Conservation (phyloP, 2,888 invertebrate genomes). For the Petrolisthes cinctipes region DNA sequence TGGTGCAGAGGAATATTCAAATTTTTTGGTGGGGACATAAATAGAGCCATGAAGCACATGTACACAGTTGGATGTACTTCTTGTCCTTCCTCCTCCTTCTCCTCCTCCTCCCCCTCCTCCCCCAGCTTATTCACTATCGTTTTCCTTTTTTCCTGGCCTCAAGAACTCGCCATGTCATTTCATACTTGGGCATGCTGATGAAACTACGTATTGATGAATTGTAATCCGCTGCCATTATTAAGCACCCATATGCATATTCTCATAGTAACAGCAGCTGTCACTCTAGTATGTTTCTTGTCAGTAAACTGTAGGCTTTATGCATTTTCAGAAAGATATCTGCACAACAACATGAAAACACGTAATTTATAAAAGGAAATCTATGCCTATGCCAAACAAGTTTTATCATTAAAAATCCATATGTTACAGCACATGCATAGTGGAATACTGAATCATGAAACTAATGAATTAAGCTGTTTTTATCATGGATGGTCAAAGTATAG, state of each 20-base stretch:
- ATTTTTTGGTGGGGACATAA: no score
- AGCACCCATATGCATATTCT: neutral
- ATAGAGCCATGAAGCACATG: no score
- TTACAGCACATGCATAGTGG: neutral
- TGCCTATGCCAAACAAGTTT: neutral
- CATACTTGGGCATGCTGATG: neutral
- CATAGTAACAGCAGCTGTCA: neutral
- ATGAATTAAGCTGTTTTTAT: neutral
- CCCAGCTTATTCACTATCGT: neutral
- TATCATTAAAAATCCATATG: neutral
- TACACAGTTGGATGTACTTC: no score
- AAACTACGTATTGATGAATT: neutral
- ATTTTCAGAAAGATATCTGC: neutral
- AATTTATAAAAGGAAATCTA: neutral
- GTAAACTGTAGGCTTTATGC: neutral
- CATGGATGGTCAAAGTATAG: slow-evolving; percentile 6
- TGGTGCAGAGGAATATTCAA: no score
- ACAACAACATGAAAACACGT: neutral
- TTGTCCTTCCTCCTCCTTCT: neutral
- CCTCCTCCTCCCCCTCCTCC: neutral
- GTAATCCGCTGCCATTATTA: neutral
- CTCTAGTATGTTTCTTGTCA: neutral
- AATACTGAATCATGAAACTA: neutral
- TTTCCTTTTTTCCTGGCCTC: neutral
- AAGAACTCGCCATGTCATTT: neutral